Base-by-base conservation (phyloP, 2,113 vertebrate species). In the Callaeas wilsoni region DNA sequence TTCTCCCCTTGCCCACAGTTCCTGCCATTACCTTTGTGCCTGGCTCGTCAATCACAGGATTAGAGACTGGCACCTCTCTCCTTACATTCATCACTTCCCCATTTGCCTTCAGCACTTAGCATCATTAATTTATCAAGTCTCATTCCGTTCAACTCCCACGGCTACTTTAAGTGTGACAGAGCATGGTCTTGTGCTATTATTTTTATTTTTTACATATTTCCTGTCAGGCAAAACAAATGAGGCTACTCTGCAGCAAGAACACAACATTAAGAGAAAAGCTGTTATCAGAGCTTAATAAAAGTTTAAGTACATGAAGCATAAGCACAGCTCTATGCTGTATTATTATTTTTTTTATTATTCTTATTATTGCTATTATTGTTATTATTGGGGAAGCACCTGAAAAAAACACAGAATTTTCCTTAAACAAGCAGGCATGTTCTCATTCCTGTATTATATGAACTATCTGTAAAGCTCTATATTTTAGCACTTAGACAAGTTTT, bases 121-220 rank as follows among this genome's bases (percentile, higher is more conserved):
- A 95, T 96, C 94, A 95, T 93, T 96, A 97, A 97, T 97, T 96
- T 90, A 96, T 91, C 92, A 85, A 79, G 10, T 57, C 87, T 90
- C 87, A 69, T 83, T 95, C 95, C 82, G 2, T 73, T 90, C 92
- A 56, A 87, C 95, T 95, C 95, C 96, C 96, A 96, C 85, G 4
- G 94, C 92, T 78, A n/a, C 95, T 94, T 87, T 37, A 60, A 91
- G 82, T 94, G 83, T 83, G 96, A 90, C 94, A 90, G 90, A 95
- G 92, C 96, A 92, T n/a, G 92, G 82, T 56, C 95, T 87, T 44
- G 81, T 6, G 88, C 83, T 69, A 87, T 93, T 91, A 65, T 79
- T 95, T 75, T 60, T 78, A 37, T 90, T 95, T 96, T 77, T 75
- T 49, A 79, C 87, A 17, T 95, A 53, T 83, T 90, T 95, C 82